Conservation (phyloP, 2,113 vertebrate genomes). For the Panthera leo region DNA sequence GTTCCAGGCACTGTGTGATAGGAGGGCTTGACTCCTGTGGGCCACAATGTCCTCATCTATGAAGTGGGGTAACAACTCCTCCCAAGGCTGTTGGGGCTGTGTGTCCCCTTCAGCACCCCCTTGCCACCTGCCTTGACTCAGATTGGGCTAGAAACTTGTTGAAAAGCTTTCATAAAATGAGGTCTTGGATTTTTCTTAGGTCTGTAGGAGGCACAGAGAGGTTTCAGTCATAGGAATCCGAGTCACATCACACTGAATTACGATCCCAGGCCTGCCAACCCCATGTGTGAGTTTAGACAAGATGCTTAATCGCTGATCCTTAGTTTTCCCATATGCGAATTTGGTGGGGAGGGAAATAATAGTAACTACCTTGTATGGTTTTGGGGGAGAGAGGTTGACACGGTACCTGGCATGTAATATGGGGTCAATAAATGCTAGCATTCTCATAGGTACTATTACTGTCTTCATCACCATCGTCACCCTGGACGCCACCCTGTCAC, state of each 20-base stretch:
- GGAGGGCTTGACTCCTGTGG: not conserved
- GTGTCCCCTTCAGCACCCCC: not conserved
- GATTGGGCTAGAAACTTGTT: not conserved
- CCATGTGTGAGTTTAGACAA: not conserved
- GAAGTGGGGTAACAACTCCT: not conserved
- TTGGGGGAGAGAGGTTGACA: not conserved
- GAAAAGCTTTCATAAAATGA: not conserved
- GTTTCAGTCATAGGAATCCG: not conserved
- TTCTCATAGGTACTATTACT: accelerated
- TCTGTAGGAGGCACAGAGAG: not conserved
- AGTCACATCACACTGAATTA: not conserved
- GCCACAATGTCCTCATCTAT: not conserved
- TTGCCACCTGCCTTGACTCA: not conserved
- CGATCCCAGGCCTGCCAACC: not conserved
- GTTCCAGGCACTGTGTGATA: not conserved
- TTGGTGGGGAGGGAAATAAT: no score
- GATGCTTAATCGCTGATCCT: not conserved
- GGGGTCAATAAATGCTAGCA: no score
- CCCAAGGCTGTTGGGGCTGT: accelerated
- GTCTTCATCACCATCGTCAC: accelerated
- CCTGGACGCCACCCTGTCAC: no score
- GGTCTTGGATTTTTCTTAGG: not conserved
- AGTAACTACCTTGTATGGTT: no score
- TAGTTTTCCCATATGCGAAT: not conserved
- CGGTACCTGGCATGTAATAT: accelerated